These are phyloP conservation scores for Corythornis vintsioides DNA, from an alignment of 2,113 vertebrate genomes.

Conservation along the genomic window DNA sequence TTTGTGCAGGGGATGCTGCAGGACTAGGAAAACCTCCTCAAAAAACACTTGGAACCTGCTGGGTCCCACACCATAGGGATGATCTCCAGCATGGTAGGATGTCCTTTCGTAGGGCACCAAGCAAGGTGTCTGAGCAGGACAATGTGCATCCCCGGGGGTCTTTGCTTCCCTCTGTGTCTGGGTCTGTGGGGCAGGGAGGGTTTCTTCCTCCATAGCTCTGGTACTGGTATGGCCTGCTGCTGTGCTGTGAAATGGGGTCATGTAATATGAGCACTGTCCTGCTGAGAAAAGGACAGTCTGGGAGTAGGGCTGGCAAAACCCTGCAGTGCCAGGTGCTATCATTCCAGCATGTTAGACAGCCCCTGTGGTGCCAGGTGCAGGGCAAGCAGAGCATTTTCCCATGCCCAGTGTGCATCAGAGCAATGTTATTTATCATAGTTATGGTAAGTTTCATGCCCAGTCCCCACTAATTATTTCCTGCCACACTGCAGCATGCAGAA, in stretches of 20 bases:
- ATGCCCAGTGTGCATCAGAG: background rate
- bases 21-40: slow-evolving; percentile 1
- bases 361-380: background rate
- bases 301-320: background rate
- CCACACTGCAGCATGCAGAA: background rate
- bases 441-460: background rate
- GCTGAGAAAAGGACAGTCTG: background rate
- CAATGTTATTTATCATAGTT: background rate
- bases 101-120: background rate
- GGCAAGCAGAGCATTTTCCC: background rate
- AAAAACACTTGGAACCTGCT: background rate
- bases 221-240: background rate
- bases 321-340: background rate
- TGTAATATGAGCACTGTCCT: background rate
- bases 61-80: background rate
- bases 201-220: background rate
- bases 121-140: background rate
- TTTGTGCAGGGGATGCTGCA: background rate
- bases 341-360: background rate
- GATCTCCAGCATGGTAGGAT: background rate
- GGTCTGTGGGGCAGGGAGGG: background rate
- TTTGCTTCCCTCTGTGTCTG: background rate
- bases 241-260: background rate
- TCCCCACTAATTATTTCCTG: background rate
- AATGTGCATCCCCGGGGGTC: background rate